Evolutionary conservation across 2,113 vertebrate species (phyloP).

Genomic region (Poeciliopsis occidentalis): DNA sequence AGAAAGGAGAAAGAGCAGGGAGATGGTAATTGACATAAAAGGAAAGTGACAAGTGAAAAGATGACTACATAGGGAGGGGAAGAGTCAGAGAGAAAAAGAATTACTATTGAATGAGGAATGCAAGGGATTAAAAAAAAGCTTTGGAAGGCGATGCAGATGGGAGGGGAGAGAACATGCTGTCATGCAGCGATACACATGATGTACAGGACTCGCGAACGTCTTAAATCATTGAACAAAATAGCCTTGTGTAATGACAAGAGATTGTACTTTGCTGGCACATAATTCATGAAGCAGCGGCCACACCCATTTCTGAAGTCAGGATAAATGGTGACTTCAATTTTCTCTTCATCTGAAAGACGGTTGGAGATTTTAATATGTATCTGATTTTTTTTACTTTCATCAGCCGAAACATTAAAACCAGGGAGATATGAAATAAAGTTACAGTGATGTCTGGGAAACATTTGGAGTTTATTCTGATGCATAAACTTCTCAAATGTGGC

Average conservation of each 20-base stretch:
- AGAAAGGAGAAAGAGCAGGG: slow-evolving; percentile 22
- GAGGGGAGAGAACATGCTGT: slow-evolving; percentile 45
- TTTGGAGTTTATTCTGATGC: slow-evolving; percentile 10
- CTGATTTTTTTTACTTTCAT: background rate
- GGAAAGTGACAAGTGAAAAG: slow-evolving; percentile 72
- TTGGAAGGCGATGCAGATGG: slow-evolving; percentile 22
- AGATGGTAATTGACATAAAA: slow-evolving; percentile 71
- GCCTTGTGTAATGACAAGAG: too few species aligned
- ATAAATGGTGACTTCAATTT: slow-evolving; percentile 15
- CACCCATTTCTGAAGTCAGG: slow-evolving; percentile 30
- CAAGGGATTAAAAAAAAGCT: slow-evolving; percentile 6
- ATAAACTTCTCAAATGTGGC: background rate
- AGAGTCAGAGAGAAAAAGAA: slow-evolving; percentile 51
- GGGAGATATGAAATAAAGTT: background rate
- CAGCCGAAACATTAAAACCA: background rate
- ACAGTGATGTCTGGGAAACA: slow-evolving; percentile 12
- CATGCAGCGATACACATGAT: slow-evolving; percentile 42
- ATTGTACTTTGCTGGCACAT: too few species aligned
- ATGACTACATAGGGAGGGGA: slow-evolving; percentile 58
- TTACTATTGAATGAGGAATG: slow-evolving; percentile 66
- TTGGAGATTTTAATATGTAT: background rate
- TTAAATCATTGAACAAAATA: too few species aligned
- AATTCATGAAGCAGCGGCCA: slow-evolving; percentile 46
- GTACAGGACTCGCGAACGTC: slow-evolving; percentile 37
- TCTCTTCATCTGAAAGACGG: slow-evolving; percentile 1